phyloP scores from a whole-genome alignment of 2,797 vertebrate genomes.

The Lacerta viridis region DNA sequence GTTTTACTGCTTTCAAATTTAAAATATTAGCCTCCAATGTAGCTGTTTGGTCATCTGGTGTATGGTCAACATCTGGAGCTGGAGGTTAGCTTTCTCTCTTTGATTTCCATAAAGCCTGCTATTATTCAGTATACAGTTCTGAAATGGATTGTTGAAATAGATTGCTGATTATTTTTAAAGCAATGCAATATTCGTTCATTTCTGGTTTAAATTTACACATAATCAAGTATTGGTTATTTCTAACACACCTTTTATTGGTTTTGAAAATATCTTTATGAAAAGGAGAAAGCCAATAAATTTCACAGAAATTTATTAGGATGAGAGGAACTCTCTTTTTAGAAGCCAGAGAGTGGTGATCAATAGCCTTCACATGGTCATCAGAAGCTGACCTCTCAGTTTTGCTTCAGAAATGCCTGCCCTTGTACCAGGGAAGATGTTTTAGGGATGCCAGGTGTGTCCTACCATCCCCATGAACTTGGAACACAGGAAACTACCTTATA shows the following conservation, averaged over 20 bases:
- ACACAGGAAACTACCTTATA: too few species aligned
- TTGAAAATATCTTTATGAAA: background rate
- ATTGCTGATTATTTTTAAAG: background rate
- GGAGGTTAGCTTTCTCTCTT: background rate
- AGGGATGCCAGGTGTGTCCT: background rate
- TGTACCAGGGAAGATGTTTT: background rate
- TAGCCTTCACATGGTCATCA: background rate
- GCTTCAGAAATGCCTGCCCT: background rate
- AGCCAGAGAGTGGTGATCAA: background rate
- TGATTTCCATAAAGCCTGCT: constrained; percentile 1
- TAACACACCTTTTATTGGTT: background rate
- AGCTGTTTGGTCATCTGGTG: background rate
- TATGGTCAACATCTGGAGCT: background rate
- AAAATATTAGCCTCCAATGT: background rate
- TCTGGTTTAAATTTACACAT: constrained; percentile 4
- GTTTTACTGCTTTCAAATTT: background rate
- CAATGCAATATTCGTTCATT: background rate
- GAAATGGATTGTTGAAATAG: background rate
- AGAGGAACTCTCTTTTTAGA: background rate
- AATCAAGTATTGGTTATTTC: background rate
- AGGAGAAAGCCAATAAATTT: background rate
- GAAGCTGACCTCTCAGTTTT: background rate
- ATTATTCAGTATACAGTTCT: background rate
- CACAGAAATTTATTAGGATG: background rate
- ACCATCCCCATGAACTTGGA: background rate